A percentile compares a stretch with the other conserved stretches of the same genome.
phyloP scores from a whole-genome alignment of 2,113 vertebrate species.

The Sturnira hondurensis region DNA sequence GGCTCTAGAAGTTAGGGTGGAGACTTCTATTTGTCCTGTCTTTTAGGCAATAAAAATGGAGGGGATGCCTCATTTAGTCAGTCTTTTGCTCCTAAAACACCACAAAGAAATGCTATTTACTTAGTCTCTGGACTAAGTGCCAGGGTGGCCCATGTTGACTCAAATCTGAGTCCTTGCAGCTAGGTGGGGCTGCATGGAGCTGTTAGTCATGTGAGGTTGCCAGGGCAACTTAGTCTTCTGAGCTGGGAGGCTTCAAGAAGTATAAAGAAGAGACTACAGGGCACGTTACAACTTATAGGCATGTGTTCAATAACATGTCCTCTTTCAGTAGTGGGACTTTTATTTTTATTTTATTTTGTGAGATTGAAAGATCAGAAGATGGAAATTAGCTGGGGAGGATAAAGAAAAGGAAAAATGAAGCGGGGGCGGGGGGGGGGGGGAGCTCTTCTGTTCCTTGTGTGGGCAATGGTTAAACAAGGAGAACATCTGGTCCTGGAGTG shows the following conservation, averaged over 20 bases:
- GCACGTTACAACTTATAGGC: slow-evolving; percentile 62
- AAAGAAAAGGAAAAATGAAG: slow-evolving; percentile 60
- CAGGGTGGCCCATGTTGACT: slow-evolving; percentile 75
- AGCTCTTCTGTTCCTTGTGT: slow-evolving; percentile 67
- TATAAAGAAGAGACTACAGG: slow-evolving; percentile 33
- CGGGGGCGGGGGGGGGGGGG: not conserved
- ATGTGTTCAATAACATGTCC: slow-evolving; percentile 66
- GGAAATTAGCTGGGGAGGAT: slow-evolving; percentile 74
- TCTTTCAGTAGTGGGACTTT: slow-evolving; percentile 63
- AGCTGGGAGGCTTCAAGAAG: slow-evolving; percentile 58
- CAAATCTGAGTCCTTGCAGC: slow-evolving; percentile 71
- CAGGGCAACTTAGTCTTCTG: slow-evolving; percentile 67
- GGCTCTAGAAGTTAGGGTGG: slow-evolving; percentile 54
- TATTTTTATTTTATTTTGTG: slow-evolving; percentile 74
- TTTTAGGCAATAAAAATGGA: slow-evolving; percentile 69
- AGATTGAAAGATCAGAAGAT: slow-evolving; percentile 69
- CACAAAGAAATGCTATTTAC: slow-evolving; percentile 76
- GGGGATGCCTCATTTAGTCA: slow-evolving; percentile 59
- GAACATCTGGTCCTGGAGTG: slow-evolving; percentile 80
- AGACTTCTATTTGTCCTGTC: slow-evolving; percentile 75
- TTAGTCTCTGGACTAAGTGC: slow-evolving; percentile 61
- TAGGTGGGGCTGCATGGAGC: slow-evolving; percentile 76
- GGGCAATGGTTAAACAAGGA: slow-evolving; percentile 73
- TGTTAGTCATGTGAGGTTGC: slow-evolving; percentile 73
- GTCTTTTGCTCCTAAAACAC: slow-evolving; percentile 70